Base-by-base conservation (phyloP, 1,140 invertebrate genomes). In the Andricus grossulariae region DNA sequence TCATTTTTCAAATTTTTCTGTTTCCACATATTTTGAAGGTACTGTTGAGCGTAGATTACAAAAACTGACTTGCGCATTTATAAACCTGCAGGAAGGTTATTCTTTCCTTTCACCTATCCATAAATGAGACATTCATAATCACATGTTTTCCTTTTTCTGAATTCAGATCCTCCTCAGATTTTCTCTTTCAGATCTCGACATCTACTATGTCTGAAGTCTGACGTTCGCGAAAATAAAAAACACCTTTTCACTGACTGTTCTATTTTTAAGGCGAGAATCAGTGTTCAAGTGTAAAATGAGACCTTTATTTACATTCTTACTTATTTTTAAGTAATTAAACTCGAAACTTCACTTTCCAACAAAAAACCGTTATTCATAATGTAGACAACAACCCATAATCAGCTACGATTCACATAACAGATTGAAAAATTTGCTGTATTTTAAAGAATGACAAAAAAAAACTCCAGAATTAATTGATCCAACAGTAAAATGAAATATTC, bases 11-110 rank as follows among this genome's bases (percentile, higher is more conserved):
- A n/a, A n/a, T n/a, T n/a, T n/a, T n/a, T n/a, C n/a, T n/a, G n/a
- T n/a, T n/a, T n/a, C n/a, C n/a, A n/a, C n/a, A n/a, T n/a, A n/a
- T n/a, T n/a, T n/a, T n/a, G n/a, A n/a, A n/a, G n/a, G n/a, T n/a
- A n/a, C n/a, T n/a, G n/a, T n/a, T 32, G 25, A 32, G 25, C 25
- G 25, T 25, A 6, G 19, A 60, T 16, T 32, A 15, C 16, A 60
- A 57, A 60, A 60, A 60, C 57, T 60, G 57, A 60, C 57, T 25
- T 60, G 16, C 13, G 12, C 57, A 25, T 57, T 6, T 57, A 21
- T 25, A 60, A 60, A 19, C 16, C 57, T 60, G 21, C 25, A 60
- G 13, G 21, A 60, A 60, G 57, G 57, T 60, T 60, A 60, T 32
- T 15, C 15, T 25, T 25, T 25, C 25, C 57, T 60, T 32, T 57